Conservation (phyloP, 2,797 vertebrate genomes). For the Peromyscus melanophrys region DNA sequence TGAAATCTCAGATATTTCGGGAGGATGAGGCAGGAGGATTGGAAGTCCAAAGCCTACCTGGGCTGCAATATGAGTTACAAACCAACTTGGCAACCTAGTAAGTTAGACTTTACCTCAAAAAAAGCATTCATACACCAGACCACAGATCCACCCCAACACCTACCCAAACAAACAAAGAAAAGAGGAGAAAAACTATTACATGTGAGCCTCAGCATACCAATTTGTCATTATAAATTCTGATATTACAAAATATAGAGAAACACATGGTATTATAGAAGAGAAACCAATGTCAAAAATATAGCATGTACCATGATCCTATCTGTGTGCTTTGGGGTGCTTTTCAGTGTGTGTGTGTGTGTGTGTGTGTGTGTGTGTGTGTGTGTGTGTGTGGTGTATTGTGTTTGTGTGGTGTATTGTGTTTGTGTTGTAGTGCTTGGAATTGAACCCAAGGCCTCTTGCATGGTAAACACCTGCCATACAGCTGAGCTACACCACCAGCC, state of each 20-base stretch:
- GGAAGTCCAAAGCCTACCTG: not conserved
- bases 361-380: not conserved
- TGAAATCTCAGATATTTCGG: not conserved
- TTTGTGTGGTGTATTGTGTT: not conserved
- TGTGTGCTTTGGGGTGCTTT: not conserved
- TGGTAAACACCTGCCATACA: not conserved
- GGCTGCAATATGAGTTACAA: not conserved
- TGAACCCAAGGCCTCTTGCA: no score
- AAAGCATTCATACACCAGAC: not conserved
- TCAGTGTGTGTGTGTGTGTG: not conserved
- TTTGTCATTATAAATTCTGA: not conserved
- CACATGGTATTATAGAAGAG: not conserved
- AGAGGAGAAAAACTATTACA: not conserved
- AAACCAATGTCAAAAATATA: not conserved
- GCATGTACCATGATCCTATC: not conserved
- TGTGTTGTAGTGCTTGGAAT: not conserved
- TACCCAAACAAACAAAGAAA: not conserved
- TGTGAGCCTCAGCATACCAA: rapidly evolving
- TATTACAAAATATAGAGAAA: not conserved
- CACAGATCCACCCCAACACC: not conserved
- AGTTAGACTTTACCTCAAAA: not conserved
- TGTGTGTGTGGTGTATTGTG: not conserved
- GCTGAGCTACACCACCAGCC: not conserved
- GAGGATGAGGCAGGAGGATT: not conserved
- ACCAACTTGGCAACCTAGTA: not conserved